Evolutionary conservation across 2,113 vertebrate species (phyloP), one percentile per base, ranked within the genome.

Genomic region (Propithecus coquereli): DNA sequence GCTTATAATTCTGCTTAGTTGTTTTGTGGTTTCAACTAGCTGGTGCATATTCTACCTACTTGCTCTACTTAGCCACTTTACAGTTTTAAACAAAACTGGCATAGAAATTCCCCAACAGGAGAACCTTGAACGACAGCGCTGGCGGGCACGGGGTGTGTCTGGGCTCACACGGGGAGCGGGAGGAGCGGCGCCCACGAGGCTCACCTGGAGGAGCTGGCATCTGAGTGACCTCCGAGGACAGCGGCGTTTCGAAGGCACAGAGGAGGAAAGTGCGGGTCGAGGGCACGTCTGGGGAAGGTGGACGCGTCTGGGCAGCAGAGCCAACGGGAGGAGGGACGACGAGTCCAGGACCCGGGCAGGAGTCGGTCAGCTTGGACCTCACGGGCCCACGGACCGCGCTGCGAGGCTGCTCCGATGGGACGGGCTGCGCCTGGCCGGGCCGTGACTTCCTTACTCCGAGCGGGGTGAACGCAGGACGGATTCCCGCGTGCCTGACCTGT

Each of bases 281-380:
- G 12, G 74, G 25, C 12, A 30, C 1, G 8, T 40, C 8, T 34
- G 32, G 66, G 40, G n/a, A 34, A n/a, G 83, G 34, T 2, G 8
- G 11, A 10, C 23, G 0, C 5, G 50, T 47, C 11, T 4, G 11
- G 9, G 50, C 30, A 14, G 23, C 8, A 11, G n/a, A 34, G 57
- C 66, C 50, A 3, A 30, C 0, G 18, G 34, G 5, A 47, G 45
- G 22, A 11, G 10, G 12, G n/a, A 16, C 1, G 1, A 0, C 6
- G 13, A 27, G 37, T 4, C 54, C n/a, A 23, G 80, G 66, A 4
- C 18, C 5, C 27, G 30, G 84, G 34, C 37, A 13, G 22, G 12
- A 54, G 68, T 0, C 0, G 8, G 81, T 14, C 76, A 2, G 0
- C 7, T 18, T 0, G 6, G 40, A 8, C 43, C 68, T 30, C 16